Evolutionary conservation across 2,113 vertebrate genomes (phyloP).

Genomic region (Eulemur rufifrons): DNA sequence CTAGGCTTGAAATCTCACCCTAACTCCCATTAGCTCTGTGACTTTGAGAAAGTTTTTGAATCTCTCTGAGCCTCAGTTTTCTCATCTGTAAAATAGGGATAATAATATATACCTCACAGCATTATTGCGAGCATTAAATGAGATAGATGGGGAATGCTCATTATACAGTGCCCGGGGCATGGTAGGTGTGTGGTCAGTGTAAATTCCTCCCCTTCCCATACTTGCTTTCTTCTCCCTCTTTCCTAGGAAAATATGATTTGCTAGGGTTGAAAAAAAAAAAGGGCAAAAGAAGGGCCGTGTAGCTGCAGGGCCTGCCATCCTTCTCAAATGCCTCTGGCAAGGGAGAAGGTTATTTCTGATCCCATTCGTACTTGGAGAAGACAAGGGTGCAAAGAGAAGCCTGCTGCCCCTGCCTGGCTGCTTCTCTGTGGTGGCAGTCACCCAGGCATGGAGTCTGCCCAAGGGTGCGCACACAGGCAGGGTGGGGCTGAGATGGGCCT

Average conservation of each 20-base stretch:
- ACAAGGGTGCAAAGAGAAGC: neutral
- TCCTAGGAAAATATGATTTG: neutral
- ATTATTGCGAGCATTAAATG: neutral
- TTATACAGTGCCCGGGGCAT: neutral
- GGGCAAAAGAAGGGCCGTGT: neutral
- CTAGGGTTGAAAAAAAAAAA: neutral
- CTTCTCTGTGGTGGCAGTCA: neutral
- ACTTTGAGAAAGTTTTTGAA: conserved; percentile 23
- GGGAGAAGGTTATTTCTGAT: neutral
- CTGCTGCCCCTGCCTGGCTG: neutral
- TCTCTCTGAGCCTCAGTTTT: neutral
- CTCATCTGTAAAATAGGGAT: neutral
- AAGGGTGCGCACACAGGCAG: neutral
- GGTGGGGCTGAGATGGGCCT: neutral
- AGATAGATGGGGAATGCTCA: neutral
- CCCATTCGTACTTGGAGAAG: neutral
- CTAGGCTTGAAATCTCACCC: neutral
- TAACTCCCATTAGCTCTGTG: neutral
- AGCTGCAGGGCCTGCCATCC: neutral
- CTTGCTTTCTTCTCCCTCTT: neutral
- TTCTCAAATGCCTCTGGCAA: neutral
- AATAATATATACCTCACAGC: neutral
- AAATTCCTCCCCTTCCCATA: neutral
- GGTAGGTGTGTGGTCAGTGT: neutral
- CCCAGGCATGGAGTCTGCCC: neutral